phyloP scores from a whole-genome alignment of 2,797 vertebrate species.

The Choloepus didactylus region DNA sequence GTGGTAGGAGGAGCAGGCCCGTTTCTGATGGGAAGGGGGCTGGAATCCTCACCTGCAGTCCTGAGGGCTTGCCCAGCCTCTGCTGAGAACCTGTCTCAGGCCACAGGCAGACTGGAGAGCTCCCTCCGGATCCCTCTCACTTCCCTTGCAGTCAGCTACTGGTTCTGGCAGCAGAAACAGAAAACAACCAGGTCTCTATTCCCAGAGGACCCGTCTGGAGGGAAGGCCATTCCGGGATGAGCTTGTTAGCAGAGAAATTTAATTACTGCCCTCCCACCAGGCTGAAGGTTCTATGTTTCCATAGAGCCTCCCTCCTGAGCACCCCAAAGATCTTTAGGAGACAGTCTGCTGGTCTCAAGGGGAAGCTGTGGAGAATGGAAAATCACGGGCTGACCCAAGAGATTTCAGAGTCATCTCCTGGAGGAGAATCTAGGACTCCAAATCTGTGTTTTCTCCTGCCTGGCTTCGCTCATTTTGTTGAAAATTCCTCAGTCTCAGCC shows the following conservation, averaged over 20 bases:
- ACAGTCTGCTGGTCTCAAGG: background rate
- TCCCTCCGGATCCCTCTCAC: fast-evolving
- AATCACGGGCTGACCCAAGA: background rate
- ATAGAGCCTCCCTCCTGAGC: background rate
- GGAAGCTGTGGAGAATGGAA: background rate
- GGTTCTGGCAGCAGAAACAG: background rate
- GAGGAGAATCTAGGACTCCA: background rate
- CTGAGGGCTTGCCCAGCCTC: background rate
- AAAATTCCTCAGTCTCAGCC: background rate
- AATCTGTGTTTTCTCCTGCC: fast-evolving
- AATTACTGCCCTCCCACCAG: slow-evolving; percentile 55
- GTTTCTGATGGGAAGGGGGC: background rate
- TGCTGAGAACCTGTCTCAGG: background rate
- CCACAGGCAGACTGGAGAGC: background rate
- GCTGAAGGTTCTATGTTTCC: background rate
- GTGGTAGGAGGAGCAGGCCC: background rate
- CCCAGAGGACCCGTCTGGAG: slow-evolving; percentile 56
- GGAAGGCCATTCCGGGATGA: slow-evolving; percentile 56
- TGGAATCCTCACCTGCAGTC: background rate
- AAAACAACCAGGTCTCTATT: slow-evolving; percentile 44
- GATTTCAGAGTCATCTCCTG: background rate
- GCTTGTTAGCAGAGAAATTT: slow-evolving; percentile 69
- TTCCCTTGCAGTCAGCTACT: background rate
- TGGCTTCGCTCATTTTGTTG: background rate
- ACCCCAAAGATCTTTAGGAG: background rate